A percentile compares a stretch with the other conserved stretches of the same genome.
phyloP scores from a whole-genome alignment of 2,797 vertebrate species.

The Anguilla marmorata region DNA sequence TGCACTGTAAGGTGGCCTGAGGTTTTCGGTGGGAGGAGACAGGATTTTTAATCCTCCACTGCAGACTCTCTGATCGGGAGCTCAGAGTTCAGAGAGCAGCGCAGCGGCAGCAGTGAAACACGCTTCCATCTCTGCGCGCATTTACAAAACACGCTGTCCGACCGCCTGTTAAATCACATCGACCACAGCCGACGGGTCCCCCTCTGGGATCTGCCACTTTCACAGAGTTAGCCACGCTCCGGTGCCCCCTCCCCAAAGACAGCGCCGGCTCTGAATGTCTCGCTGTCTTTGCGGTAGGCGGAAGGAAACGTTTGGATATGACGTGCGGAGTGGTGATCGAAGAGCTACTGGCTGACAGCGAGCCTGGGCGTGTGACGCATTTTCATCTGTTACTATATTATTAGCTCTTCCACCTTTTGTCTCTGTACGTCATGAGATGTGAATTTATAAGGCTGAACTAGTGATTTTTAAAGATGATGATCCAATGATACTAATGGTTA shows the following conservation, averaged over 20 bases:
- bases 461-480: background rate
- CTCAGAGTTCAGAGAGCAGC: background rate
- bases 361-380: background rate
- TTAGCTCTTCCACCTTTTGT: background rate
- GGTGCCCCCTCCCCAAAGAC: background rate
- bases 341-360: background rate
- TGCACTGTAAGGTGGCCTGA: background rate
- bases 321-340: background rate
- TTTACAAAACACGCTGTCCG: background rate
- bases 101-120: background rate
- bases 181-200: background rate
- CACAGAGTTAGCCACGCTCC: background rate
- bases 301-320: background rate
- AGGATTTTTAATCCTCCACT: background rate
- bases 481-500: conserved; percentile 5
- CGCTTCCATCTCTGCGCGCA: background rate
- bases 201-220: background rate
- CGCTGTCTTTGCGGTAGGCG: background rate
- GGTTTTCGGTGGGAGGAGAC: background rate
- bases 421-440: background rate
- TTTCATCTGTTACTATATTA: background rate
- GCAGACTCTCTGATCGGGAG: background rate
- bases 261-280: background rate
- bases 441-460: background rate
- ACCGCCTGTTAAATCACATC: conserved; percentile 2